Evolutionary conservation across 2,888 invertebrate genomes (phyloP).

Genomic region (Diarsia dahlii): DNA sequence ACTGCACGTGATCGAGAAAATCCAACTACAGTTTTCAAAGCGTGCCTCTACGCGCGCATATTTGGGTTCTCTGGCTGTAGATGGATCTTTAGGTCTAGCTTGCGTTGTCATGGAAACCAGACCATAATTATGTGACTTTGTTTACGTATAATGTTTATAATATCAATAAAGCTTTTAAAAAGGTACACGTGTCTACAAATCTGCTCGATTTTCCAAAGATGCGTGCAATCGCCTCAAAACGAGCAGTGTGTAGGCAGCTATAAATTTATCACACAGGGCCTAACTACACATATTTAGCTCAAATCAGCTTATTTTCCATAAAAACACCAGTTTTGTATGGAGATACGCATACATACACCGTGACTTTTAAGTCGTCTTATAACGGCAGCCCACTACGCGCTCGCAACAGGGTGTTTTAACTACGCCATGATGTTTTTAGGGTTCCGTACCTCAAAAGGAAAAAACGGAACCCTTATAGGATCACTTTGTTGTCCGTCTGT

Average conservation of each 20-base stretch:
- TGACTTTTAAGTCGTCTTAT: no score
- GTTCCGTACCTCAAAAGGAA: no score
- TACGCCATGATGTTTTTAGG: no score
- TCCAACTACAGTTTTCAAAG: constrained; percentile 18
- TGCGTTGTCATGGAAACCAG: not conserved
- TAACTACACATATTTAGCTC: not conserved
- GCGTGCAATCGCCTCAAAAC: constrained; percentile 28
- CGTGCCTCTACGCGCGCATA: not conserved
- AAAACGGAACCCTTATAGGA: no score
- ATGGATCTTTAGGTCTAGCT: not conserved
- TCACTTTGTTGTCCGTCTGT: no score
- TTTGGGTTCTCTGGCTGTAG: not conserved
- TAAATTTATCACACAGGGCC: not conserved
- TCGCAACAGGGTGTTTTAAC: no score
- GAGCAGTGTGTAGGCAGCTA: constrained; percentile 37
- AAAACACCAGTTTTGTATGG: not conserved
- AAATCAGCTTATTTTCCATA: not conserved
- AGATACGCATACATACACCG: not conserved
- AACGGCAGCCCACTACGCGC: no score
- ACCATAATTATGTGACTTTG: not conserved
- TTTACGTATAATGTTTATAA: not conserved
- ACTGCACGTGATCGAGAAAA: constrained; percentile 5
- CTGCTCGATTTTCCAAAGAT: constrained; percentile 33
- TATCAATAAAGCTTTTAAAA: constrained; percentile 23
- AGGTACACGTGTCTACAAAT: constrained; percentile 16